Base-by-base conservation (phyloP, 2,888 invertebrate genomes). In the Neuroscelio doddi region DNA sequence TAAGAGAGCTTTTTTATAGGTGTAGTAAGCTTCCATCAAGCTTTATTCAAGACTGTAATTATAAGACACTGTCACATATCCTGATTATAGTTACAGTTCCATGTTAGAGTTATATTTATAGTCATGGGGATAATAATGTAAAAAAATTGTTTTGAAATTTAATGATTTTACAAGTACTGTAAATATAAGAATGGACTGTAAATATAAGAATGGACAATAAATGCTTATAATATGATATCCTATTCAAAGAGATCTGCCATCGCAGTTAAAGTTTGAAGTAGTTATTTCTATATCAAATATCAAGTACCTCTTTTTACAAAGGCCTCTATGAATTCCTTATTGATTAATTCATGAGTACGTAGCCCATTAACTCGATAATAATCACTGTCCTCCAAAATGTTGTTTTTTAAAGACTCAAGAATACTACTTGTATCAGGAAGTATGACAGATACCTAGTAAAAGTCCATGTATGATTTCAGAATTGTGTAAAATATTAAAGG, bases 301-400 rank as follows among this genome's bases (percentile, higher is more conserved):
- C 1, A 1, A 17, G 9, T 53, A 88, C 90, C 90, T 85, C 85
- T 85, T 71, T 86, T 87, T 7, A 89, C 80, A 79, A 89, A 90
- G 68, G 86, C 86, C 58, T 87, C 85, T 36, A 89, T 82, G 75
- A 90, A 89, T 52, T 85, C 81, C 57, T 81, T 80, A 36, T 85
- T 80, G 36, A 88, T 69, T 14, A 89, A 76, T 69, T 87, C 86
- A 36, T 75, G 78, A n/a, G 86, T 71, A 49, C 79, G 78, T 8
- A 89, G 70, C 53, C 82, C 77, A 41, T 78, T 74, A 46, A 89
- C 71, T 79, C 86, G 86, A 75, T 89, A 90, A 80, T 88, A 89
- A 71, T 88, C 87, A 71, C 83, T 86, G 73, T 88, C 87, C 46
- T 85, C 80, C 21, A 80, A 75, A 53, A 88, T 68, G 52, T 79